These are phyloP conservation scores for Cottoperca gobio DNA, from an alignment of 2,797 vertebrate species.

Conservation along the genomic window DNA sequence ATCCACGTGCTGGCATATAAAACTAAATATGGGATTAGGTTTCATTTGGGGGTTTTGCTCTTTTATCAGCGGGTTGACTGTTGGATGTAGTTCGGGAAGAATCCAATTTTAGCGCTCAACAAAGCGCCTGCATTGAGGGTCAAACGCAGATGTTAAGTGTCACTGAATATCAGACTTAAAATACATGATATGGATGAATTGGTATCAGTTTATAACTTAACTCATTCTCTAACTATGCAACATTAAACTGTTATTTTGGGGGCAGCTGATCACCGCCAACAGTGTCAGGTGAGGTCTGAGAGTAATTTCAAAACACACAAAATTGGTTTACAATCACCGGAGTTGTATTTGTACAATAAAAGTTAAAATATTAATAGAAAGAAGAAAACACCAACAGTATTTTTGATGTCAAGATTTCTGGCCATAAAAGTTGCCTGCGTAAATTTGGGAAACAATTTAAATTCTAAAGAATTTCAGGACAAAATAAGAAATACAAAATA, in stretches of 20 bases:
- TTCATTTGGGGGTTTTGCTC: conserved; percentile 55
- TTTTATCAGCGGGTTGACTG: conserved; percentile 49
- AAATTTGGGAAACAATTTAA: conserved; percentile 3
- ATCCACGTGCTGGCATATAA: conserved; percentile 64
- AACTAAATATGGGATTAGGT: conserved; percentile 63
- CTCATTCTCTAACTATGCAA: conserved; percentile 15
- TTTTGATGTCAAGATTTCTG: conserved; percentile 7
- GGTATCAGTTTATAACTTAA: conserved; percentile 34
- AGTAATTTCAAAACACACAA: conserved; percentile 38
- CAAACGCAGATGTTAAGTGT: conserved; percentile 51
- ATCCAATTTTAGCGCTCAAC: conserved; percentile 53
- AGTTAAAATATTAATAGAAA: conserved; percentile 14
- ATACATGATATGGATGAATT: conserved; percentile 26
- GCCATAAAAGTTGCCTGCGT: conserved; percentile 21
- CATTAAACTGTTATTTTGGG: not conserved
- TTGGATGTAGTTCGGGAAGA: conserved; percentile 43
- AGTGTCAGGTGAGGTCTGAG: not conserved
- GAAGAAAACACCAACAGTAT: not conserved
- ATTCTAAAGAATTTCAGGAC: conserved; percentile 3
- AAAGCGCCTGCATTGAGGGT: conserved; percentile 10
- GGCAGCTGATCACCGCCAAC: not conserved
- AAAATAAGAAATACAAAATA: no score
- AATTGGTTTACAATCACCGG: conserved; percentile 12
- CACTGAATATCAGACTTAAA: conserved; percentile 7
- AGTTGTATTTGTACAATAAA: conserved; percentile 53